phyloP scores from a whole-genome alignment of 2,888 invertebrate species.

The Trileptium ribeirensis region DNA sequence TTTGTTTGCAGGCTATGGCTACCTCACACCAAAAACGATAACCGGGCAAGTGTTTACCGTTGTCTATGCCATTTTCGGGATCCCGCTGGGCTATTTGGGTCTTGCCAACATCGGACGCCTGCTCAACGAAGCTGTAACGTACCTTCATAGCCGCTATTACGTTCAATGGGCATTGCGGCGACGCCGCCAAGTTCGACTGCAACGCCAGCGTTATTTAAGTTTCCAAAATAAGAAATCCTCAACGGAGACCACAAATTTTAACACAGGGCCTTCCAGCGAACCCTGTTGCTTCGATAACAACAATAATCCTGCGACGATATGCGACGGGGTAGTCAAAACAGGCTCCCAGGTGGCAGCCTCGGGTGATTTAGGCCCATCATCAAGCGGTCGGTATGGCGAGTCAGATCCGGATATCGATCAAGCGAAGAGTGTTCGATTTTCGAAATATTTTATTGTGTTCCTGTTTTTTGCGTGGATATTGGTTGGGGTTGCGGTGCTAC shows the following conservation, averaged over 20 bases:
- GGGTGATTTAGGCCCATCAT: not conserved
- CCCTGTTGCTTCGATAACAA: no score
- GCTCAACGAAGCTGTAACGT: not conserved
- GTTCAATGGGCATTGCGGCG: no score
- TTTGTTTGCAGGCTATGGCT: not conserved
- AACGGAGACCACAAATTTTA: not conserved
- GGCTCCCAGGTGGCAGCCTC: not conserved
- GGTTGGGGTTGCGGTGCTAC: not conserved
- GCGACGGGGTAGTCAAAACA: no score
- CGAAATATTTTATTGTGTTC: not conserved
- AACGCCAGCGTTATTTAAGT: not conserved
- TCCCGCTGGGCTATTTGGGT: not conserved
- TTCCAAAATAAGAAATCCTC: not conserved
- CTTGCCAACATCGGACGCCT: not conserved
- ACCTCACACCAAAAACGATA: not conserved
- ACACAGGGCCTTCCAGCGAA: not conserved
- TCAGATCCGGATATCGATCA: not conserved
- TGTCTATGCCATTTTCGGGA: not conserved
- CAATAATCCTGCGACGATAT: no score
- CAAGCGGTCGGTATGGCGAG: no score
- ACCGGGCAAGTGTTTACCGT: not conserved
- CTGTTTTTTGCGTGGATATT: not conserved
- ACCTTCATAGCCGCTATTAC: not conserved
- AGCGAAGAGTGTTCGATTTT: not conserved
- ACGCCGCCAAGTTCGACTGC: not conserved